Base-by-base conservation (phyloP, 2,888 invertebrate species). In the Fragum sueziense region DNA sequence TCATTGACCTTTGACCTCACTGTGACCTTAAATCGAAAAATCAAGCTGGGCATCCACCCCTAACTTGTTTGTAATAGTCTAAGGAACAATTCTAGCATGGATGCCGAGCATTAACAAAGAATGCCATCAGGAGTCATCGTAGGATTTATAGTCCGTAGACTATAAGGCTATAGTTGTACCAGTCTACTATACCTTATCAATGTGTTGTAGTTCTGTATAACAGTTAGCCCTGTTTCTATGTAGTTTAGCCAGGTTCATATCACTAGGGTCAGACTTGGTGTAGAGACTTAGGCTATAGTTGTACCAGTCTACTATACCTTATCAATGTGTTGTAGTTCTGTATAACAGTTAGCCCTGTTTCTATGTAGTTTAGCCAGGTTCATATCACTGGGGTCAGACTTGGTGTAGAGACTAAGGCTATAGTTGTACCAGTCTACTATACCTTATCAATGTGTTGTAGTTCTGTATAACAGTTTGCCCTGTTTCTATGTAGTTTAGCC, bases 141-240 rank as follows among this genome's bases (percentile, higher is more conserved):
- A n/a, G n/a, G n/a, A n/a, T n/a, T n/a, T n/a, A n/a, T n/a, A n/a
- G n/a, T n/a, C n/a, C n/a, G n/a, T n/a, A n/a, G n/a, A n/a, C n/a
- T n/a, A n/a, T n/a, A n/a, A n/a, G n/a, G n/a, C n/a, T n/a, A n/a
- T n/a, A n/a, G n/a, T n/a, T n/a, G n/a, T n/a, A n/a, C n/a, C n/a
- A n/a, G n/a, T n/a, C n/a, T n/a, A n/a, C n/a, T n/a, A n/a, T 52
- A 91, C 91, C 88, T 90, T 85, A 3, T 85, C 82, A 33, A 82
- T 57, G 52, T 89, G 79, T 25, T 87, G 84, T 7, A 91, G 76
- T 27, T 81, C 82, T 14, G 90, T 74, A 69, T 87, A 86, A 73
- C 92, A 92, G 57, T 88, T 86, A 0, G 91, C 90, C 69, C 91
- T 86, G 80, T 92, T 92, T 70, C 92, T 86, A 76, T 92, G 90